Base-by-base conservation (phyloP, 2,888 invertebrate species). In the Stenodera caucasica region DNA sequence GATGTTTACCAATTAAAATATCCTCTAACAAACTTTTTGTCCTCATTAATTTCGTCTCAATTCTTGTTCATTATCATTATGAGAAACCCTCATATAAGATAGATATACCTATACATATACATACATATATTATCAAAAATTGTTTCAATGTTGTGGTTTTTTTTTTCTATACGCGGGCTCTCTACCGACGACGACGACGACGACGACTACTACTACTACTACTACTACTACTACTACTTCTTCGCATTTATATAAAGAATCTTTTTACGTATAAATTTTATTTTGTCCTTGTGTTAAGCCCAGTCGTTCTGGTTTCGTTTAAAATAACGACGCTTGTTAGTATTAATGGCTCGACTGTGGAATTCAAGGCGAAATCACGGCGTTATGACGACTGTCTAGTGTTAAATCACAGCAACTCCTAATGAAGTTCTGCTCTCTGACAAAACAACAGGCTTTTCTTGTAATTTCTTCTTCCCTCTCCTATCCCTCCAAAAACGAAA, bases 361-460 rank as follows among this genome's bases (percentile, higher is more conserved):
- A 57, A 57, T 58, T 51, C 61, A 71, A 69, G 67, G 57, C 65
- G 67, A 66, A 64, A 70, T 67, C 63, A 61, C 65, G 63, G 67
- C 70, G 68, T 75, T 73, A 73, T 73, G 73, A 72, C 70, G 72
- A 70, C 71, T 72, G 68, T 69, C 61, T 67, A 67, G 70, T 70
- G 71, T 71, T 73, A 72, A 71, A 72, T 72, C 71, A 70, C 71
- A 61, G 68, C 66, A 14, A 53, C 35, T 60, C 55, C 45, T 54
- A 61, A 57, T 57, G 57, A 61, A 57, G 50, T 15, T 53, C 49
- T 33, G n/a, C n/a, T n/a, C n/a, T n/a, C n/a, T n/a, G n/a, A n/a
- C n/a, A n/a, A n/a, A n/a, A n/a, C n/a, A n/a, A n/a, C n/a, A n/a
- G n/a, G n/a, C n/a, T n/a, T n/a, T n/a, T n/a, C n/a, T n/a, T n/a